Evolutionary conservation across 2,113 vertebrate genomes (phyloP), one percentile per base, ranked within the genome.

Genomic region (Poeciliopsis occidentalis): DNA sequence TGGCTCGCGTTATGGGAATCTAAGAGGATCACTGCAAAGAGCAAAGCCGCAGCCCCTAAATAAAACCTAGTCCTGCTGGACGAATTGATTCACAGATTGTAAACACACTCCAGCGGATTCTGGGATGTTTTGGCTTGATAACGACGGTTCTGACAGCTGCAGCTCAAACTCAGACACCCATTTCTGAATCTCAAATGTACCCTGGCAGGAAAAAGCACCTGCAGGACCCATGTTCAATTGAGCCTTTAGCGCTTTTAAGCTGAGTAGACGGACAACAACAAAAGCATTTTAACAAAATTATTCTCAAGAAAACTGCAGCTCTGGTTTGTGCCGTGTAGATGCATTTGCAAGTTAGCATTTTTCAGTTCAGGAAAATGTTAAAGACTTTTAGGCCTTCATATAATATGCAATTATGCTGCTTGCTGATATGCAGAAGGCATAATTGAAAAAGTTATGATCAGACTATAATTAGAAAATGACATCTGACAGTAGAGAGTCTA

Each of bases 1-100:
- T n/a, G 1, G 26, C 19, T 83, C 87, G 54, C 90, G 7, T 93
- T 92, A 88, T 73, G 61, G 75, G 11, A 67, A 64, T 73, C 47
- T 69, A 64, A 64, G 19, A 67, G 63, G 19, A 73, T 77, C 57
- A 54, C 19, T 32, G 26, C 17, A 31, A 57, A 76, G 70, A 76
- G 67, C 5, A 60, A 12, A 47, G 12, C 8, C 30, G 4, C 12
- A 5, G 34, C 51, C n/a, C 54, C 31, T 8, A 3, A 12, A 67
- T 69, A 27, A 75, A 10, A 0, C 15, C 24, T 74, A 32, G 32
- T 61, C 15, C 32, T 71, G 75, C 44, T 44, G 68, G 37, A 72
- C 60, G 68, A 70, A 85, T 39, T 71, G 29, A 78, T 79, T 66
- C 41, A 22, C 66, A 60, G 29, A 69, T 31, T 44, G 44, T 65